Base-by-base conservation (phyloP, 2,797 vertebrate species). In the Microctenopoma stevenorrisi region DNA sequence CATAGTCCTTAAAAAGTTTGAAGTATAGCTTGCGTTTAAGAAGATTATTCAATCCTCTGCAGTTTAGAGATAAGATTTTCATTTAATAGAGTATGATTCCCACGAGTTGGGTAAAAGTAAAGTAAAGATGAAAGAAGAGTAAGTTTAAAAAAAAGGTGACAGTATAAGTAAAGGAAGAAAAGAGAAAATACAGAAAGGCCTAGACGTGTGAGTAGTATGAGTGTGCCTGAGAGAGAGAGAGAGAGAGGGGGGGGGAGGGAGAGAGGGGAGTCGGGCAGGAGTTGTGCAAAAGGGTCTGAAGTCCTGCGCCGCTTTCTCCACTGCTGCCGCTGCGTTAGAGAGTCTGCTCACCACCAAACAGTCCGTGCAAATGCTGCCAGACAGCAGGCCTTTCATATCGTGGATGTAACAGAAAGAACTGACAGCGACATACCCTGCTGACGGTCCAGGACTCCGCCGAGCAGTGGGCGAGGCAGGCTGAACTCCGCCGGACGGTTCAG, bases 281-380 rank as follows among this genome's bases (percentile, higher is more conserved):
- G 90, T 91, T 91, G 82, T 86, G 83, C 84, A 83, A 89, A 89
- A 89, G 84, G 83, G 77, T 76, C 81, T 81, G 86, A 89, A 91
- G 90, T 91, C 85, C 85, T 88, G 72, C 77, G 78, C 69, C 74
- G 70, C 63, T 51, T 68, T 66, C 81, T 83, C 54, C 73, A 49
- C 78, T 37, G 68, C 72, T n/a, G 58, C 79, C 16, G 58, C 79
- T 56, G 58, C 76, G 59, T 15, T 22, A 37, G 54, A 71, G 86
- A 87, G 75, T 80, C 35, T 62, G 10, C 48, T 61, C 40, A 1
- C 37, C 55, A 10, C 16, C 73, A 26, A 38, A 72, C 11, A 4
- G 28, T 30, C 10, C 12, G 38, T 25, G 1, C 12, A 47, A 40
- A 56, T 0, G n/a, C 48, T 54, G 42, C 48, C 53, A 47, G 26